Evolutionary conservation across 2,888 invertebrate species (phyloP).

Genomic region (Lasiommata megera): DNA sequence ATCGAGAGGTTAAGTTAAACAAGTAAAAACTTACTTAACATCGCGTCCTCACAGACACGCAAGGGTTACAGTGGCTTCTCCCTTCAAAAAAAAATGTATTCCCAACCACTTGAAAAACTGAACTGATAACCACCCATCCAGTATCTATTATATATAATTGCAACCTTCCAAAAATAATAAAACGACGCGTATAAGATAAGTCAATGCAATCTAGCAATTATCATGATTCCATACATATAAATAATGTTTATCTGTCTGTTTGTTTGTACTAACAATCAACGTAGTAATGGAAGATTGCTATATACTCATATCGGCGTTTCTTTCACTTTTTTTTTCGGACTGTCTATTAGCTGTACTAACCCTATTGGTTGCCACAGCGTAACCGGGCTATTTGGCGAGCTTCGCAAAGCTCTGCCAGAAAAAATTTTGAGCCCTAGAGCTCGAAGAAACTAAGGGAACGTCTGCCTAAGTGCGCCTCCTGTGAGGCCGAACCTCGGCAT

Average conservation of each 20-base stretch:
- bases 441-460: too few relatives aligned
- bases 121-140: neutral
- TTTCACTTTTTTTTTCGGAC: too few relatives aligned
- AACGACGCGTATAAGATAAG: neutral
- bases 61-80: neutral
- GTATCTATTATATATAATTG: conserved; percentile 15
- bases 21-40: conserved; percentile 12
- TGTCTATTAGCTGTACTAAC: too few relatives aligned
- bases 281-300: too few relatives aligned
- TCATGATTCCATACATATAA: neutral
- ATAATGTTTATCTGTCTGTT: neutral
- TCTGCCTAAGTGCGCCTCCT: too few relatives aligned
- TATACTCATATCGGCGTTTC: too few relatives aligned
- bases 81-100: neutral
- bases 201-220: conserved; percentile 9
- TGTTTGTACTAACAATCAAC: too few relatives aligned
- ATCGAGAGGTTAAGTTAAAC: neutral
- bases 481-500: too few relatives aligned
- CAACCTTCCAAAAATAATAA: conserved; percentile 9
- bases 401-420: too few relatives aligned
- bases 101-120: neutral
- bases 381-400: too few relatives aligned
- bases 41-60: conserved; percentile 11
- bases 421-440: too few relatives aligned
- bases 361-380: too few relatives aligned